These are phyloP conservation scores for Nanorana parkeri DNA, from an alignment of 2,113 vertebrate species.

Conservation along the genomic window DNA sequence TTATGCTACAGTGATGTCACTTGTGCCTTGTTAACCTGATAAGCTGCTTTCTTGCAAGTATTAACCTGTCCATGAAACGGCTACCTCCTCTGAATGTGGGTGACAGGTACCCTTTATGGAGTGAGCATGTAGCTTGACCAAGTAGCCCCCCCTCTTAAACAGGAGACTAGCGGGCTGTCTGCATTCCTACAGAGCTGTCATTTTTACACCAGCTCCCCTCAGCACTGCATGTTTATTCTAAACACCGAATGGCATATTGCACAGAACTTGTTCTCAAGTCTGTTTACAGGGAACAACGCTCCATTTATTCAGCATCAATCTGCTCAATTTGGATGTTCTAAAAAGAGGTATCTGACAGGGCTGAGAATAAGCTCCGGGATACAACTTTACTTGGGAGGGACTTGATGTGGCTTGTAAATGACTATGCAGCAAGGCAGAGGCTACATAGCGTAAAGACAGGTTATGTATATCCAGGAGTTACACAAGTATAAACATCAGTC, in stretches of 20 bases:
- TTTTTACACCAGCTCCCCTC: not conserved
- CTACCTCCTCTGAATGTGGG: no score
- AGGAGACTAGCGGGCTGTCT: not conserved
- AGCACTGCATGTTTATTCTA: conserved; percentile 11
- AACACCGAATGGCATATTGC: conserved; percentile 3
- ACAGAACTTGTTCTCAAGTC: conserved; percentile 37
- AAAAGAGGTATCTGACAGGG: conserved; percentile 37
- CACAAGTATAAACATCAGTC: not conserved
- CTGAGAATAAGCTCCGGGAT: not conserved
- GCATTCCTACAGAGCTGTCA: not conserved
- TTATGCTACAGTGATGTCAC: no score
- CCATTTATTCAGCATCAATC: conserved; percentile 49
- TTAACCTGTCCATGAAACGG: no score
- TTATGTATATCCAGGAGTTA: not conserved
- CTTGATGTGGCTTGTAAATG: conserved; percentile 34
- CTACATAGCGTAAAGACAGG: not conserved
- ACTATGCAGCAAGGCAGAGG: conserved; percentile 21
- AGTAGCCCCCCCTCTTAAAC: not conserved
- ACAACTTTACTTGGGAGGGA: conserved; percentile 9
- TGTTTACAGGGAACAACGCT: conserved; percentile 50
- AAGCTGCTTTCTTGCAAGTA: no score
- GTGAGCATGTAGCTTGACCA: no score
- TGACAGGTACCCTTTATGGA: no score
- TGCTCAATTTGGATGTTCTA: conserved; percentile 35
- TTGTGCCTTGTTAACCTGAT: no score